phyloP scores from a whole-genome alignment of 2,888 invertebrate species.

The Ichneumon xanthorius region DNA sequence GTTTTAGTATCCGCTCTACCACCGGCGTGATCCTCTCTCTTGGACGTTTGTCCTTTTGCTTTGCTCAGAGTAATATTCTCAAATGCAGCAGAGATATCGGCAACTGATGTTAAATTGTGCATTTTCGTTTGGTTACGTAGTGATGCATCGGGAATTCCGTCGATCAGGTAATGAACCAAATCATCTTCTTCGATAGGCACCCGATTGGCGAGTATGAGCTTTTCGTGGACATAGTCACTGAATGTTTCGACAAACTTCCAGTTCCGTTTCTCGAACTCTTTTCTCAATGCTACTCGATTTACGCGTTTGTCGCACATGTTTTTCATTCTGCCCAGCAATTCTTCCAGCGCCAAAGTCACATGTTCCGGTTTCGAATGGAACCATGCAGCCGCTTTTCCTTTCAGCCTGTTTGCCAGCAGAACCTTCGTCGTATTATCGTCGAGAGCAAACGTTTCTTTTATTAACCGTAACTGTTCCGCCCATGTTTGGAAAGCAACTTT shows the following conservation, averaged over 20 bases:
- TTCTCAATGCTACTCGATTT: not conserved
- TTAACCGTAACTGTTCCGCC: conserved; percentile 45
- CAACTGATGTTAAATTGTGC: conserved; percentile 34
- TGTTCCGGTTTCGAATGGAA: conserved; percentile 65
- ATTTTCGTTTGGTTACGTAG: conserved; percentile 63
- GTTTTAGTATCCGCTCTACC: not conserved
- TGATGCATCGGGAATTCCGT: conserved; percentile 61
- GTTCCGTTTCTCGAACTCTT: conserved; percentile 52
- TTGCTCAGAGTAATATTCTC: conserved; percentile 51
- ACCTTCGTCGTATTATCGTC: conserved; percentile 45
- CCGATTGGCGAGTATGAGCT: conserved; percentile 62
- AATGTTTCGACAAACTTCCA: conserved; percentile 62
- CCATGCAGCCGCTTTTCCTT: conserved; percentile 62
- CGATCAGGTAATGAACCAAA: conserved; percentile 63
- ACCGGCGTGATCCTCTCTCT: not conserved
- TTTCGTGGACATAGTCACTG: conserved; percentile 63
- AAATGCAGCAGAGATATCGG: conserved; percentile 59
- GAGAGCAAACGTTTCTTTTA: conserved; percentile 42
- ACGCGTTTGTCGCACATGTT: no score
- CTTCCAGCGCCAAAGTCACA: conserved; percentile 30
- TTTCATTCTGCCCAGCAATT: conserved; percentile 48
- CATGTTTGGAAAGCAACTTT: conserved; percentile 47
- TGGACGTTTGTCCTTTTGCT: not conserved
- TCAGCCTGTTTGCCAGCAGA: conserved; percentile 52
- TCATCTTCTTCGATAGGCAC: conserved; percentile 61